Evolutionary conservation across 2,797 vertebrate species (phyloP).

Genomic region (Otus scops): DNA sequence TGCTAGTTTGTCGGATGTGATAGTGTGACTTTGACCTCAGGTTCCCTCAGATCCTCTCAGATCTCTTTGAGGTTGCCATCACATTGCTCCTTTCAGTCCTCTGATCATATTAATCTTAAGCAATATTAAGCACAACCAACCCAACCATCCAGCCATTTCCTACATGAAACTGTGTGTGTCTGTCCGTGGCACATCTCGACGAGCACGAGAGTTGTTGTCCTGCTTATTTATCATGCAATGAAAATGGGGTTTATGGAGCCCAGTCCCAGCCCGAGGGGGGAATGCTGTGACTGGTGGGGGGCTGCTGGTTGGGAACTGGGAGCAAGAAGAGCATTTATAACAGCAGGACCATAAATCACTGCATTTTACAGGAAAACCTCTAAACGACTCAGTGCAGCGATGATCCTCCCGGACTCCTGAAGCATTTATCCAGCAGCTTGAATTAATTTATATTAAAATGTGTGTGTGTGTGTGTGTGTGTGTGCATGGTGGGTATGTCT

Average conservation of each 20-base stretch:
- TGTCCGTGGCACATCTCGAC: fast-evolving
- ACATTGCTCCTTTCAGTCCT: neutral
- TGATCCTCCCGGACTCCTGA: neutral
- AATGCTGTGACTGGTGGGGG: neutral
- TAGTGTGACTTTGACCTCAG: neutral
- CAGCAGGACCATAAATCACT: neutral
- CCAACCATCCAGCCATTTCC: neutral
- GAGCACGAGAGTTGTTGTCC: neutral
- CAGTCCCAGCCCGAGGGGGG: neutral
- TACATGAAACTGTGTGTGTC: neutral
- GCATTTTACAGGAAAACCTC: neutral
- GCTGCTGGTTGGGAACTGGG: neutral
- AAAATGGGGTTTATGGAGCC: fast-evolving
- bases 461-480: neutral
- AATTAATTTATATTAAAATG: neutral
- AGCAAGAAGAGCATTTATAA: neutral
- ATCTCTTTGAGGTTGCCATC: too few species aligned
- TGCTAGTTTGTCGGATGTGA: neutral
- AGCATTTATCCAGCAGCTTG: neutral
- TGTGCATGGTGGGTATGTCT: fast-evolving
- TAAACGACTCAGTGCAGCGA: neutral
- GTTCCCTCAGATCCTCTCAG: neutral
- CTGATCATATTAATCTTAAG: too few species aligned
- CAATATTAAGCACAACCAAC: neutral
- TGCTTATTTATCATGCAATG: neutral